These are phyloP conservation scores for Calliphora vomitoria DNA, from an alignment of 2,888 invertebrate species.

Conservation along the genomic window DNA sequence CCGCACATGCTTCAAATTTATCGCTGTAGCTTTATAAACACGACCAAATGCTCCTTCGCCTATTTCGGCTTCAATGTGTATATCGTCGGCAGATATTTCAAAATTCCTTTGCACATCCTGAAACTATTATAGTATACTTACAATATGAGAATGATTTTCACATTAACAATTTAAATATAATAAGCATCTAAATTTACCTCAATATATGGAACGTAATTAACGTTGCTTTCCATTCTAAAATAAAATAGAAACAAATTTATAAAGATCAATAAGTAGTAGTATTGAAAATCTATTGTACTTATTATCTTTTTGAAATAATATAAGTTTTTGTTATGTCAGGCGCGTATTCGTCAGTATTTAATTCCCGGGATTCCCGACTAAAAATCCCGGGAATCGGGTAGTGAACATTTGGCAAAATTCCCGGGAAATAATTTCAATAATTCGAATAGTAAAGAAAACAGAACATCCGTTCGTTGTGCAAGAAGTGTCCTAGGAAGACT, in stretches of 20 bases:
- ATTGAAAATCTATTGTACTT: too few relatives aligned
- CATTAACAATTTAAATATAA: background rate
- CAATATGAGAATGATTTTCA: background rate
- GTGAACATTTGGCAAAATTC: too few relatives aligned
- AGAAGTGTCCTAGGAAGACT: too few relatives aligned
- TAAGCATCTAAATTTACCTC: slow-evolving; percentile 7
- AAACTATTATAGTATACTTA: background rate
- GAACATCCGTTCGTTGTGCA: too few relatives aligned
- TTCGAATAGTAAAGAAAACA: too few relatives aligned
- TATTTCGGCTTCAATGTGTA: slow-evolving; percentile 85
- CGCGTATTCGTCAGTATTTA: too few relatives aligned
- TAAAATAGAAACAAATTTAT: slow-evolving; percentile 68
- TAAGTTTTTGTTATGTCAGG: too few relatives aligned
- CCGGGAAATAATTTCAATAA: too few relatives aligned
- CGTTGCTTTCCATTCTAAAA: slow-evolving; percentile 86
- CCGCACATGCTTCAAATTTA: slow-evolving; percentile 85
- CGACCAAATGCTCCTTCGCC: slow-evolving; percentile 92
- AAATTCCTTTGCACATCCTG: slow-evolving; percentile 68
- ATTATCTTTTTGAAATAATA: too few relatives aligned
- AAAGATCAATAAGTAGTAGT: background rate
- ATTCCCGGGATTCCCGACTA: too few relatives aligned
- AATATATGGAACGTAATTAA: slow-evolving; percentile 84
- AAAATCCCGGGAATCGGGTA: too few relatives aligned
- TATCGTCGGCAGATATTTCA: slow-evolving; percentile 81
- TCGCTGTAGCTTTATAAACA: slow-evolving; percentile 88